A percentile compares a stretch with the other conserved stretches of the same genome.
Conservation (phyloP, 53 echinoderm and acorn worm genomes). For the Antedon mediterranea region DNA sequence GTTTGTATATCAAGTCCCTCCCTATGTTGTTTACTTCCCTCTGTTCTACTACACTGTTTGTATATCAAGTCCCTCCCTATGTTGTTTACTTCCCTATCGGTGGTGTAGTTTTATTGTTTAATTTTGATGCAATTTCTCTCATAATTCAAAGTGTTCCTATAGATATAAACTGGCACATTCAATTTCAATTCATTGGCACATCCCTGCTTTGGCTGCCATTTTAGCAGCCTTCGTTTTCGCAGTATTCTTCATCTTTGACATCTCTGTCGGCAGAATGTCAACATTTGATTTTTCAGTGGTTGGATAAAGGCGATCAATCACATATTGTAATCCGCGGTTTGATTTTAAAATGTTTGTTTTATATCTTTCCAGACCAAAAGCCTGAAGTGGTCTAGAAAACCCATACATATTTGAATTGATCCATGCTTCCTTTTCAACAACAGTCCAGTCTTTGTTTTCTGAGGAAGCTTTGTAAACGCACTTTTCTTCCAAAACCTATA, state of each 20-base stretch:
- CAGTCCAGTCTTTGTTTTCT: slow-evolving; percentile 67
- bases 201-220: slow-evolving; percentile 32
- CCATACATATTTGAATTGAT: slow-evolving; percentile 64
- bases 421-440: slow-evolving; percentile 63
- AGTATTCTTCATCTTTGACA: slow-evolving; percentile 20
- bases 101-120: no score
- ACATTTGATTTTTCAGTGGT: background rate
- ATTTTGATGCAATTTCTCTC: no score
- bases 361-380: slow-evolving; percentile 75
- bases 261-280: slow-evolving; percentile 16
- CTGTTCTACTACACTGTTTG: no score
- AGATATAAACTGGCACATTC: background rate
- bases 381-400: slow-evolving; percentile 40
- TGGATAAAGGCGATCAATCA: slow-evolving; percentile 22
- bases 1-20: no score
- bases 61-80: no score
- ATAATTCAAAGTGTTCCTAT: no score
- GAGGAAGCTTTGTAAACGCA: slow-evolving; percentile 35
- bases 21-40: no score
- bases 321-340: slow-evolving; percentile 50
- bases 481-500: slow-evolving; percentile 69
- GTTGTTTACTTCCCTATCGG: no score
- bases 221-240: slow-evolving; percentile 32
- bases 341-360: slow-evolving; percentile 60
- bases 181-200: background rate